A percentile compares a stretch with the other conserved stretches of the same genome.
phyloP scores from a whole-genome alignment of 2,797 vertebrate genomes.

The Enteromius unitaeniatus region DNA sequence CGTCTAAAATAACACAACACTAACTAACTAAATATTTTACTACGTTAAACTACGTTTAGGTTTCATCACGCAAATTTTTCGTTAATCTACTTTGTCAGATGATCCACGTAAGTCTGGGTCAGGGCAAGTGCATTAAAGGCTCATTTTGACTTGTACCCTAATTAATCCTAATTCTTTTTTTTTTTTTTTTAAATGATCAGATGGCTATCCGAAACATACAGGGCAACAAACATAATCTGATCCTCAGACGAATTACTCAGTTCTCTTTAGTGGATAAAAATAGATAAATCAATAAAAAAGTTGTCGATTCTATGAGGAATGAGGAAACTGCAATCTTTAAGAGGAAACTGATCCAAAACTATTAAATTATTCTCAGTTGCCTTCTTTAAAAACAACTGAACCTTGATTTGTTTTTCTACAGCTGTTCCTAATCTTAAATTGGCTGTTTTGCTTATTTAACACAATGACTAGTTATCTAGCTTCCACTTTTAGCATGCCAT shows the following conservation, averaged over 20 bases:
- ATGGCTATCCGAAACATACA: background rate
- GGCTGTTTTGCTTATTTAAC: background rate
- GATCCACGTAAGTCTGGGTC: too few relatives aligned
- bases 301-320: background rate
- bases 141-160: too few relatives aligned
- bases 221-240: background rate
- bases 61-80: too few relatives aligned
- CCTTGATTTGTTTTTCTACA: background rate
- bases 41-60: too few relatives aligned
- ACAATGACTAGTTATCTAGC: background rate
- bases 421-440: background rate
- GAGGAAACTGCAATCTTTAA: background rate
- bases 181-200: background rate
- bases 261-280: background rate
- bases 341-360: background rate
- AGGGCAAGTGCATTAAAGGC: too few relatives aligned
- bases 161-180: too few relatives aligned
- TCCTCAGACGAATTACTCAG: background rate
- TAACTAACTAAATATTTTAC: too few relatives aligned
- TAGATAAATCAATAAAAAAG: background rate
- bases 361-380: background rate
- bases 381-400: background rate
- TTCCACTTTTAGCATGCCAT: background rate
- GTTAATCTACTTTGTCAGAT: too few relatives aligned
- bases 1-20: too few relatives aligned